phyloP scores from a whole-genome alignment of 2,113 vertebrate genomes.

The Anoplopoma fimbria region DNA sequence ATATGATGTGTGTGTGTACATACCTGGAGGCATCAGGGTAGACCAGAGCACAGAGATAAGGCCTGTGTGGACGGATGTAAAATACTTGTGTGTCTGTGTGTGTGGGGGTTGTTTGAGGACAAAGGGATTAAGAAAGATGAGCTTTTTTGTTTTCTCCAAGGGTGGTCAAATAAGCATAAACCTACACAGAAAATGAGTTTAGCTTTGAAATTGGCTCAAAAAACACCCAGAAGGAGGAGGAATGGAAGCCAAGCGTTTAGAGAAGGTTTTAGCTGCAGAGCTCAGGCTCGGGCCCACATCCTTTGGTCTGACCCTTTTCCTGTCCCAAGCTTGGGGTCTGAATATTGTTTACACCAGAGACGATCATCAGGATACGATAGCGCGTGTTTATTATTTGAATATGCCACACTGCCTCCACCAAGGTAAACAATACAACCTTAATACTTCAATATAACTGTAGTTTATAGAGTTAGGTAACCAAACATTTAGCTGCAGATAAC shows the following conservation, averaged over 20 bases:
- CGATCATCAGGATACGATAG: no score
- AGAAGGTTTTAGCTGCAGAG: neutral
- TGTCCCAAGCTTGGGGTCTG: neutral
- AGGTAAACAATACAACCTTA: no score
- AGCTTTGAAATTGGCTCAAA: neutral
- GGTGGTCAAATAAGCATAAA: conserved; percentile 3
- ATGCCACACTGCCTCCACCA: neutral
- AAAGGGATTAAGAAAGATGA: conserved; percentile 32
- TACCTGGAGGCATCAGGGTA: conserved; percentile 29
- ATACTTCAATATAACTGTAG: no score
- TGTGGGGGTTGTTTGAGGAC: neutral
- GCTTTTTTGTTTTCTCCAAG: conserved; percentile 5
- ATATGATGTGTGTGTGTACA: conserved; percentile 11
- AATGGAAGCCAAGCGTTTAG: neutral
- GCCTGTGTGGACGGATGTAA: conserved; percentile 38
- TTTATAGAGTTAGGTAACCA: no score
- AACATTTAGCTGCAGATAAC: no score
- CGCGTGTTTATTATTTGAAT: neutral
- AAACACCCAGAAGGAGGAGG: neutral
- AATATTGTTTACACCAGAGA: neutral
- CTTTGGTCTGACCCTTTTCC: neutral
- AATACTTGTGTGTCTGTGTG: conserved; percentile 1
- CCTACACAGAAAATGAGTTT: neutral
- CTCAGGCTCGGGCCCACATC: neutral
- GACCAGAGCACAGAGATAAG: conserved; percentile 19